Evolutionary conservation across 1,140 invertebrate genomes (phyloP).

Genomic region (Aphelinus atriplicis): DNA sequence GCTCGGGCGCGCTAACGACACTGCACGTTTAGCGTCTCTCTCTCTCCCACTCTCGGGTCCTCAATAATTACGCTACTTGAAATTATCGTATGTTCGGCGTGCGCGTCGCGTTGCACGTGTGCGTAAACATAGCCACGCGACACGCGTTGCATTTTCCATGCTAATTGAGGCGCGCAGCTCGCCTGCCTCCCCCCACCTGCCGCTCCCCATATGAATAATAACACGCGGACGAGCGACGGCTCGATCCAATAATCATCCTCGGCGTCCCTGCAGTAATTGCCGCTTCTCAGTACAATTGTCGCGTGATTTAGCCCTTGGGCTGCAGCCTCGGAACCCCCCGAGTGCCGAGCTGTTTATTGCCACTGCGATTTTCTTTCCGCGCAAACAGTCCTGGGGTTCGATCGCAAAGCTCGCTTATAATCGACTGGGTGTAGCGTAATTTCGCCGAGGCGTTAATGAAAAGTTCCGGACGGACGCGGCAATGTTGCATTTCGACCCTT

Average conservation of each 20-base stretch:
- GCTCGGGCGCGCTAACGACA: background rate
- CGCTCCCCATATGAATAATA: slow-evolving; percentile 9
- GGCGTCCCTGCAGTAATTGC: too few relatives aligned
- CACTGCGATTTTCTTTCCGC: too few relatives aligned
- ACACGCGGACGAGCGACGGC: background rate
- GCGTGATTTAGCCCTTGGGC: too few relatives aligned
- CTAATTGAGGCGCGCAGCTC: slow-evolving; percentile 1
- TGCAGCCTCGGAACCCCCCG: too few relatives aligned
- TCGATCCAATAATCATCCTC: slow-evolving; percentile 14
- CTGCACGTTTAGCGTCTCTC: background rate
- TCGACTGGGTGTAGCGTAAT: too few relatives aligned
- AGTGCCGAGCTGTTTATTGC: too few relatives aligned
- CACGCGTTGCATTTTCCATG: slow-evolving; percentile 22
- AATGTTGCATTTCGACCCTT: too few relatives aligned
- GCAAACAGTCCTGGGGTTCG: too few relatives aligned
- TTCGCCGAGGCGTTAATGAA: too few relatives aligned
- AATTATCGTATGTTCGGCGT: slow-evolving; percentile 12
- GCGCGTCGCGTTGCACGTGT: background rate
- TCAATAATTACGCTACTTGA: slow-evolving; percentile 8
- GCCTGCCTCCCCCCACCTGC: background rate
- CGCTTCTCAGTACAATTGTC: too few relatives aligned
- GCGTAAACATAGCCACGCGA: background rate
- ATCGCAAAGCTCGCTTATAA: too few relatives aligned
- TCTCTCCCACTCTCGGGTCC: background rate
- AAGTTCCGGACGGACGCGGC: too few relatives aligned